These are phyloP conservation scores for Engystomops pustulosus DNA, from an alignment of 2,113 vertebrate genomes.

Conservation along the genomic window DNA sequence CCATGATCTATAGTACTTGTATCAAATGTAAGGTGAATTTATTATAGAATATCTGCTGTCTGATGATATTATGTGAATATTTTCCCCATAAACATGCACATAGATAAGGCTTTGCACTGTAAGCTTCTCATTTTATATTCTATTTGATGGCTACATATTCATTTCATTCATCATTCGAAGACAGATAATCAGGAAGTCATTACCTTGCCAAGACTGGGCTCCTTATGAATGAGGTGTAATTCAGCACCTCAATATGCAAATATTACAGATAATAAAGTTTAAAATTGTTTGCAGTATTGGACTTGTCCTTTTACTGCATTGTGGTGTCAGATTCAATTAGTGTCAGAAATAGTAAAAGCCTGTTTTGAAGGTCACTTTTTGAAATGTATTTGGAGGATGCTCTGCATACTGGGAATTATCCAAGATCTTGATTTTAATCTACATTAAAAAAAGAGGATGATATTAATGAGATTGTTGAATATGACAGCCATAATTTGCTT, in stretches of 20 bases:
- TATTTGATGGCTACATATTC: conserved; percentile 75
- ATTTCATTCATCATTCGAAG: conserved; percentile 88
- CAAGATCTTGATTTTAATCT: conserved; percentile 36
- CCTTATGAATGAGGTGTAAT: conserved; percentile 79
- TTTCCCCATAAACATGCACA: conserved; percentile 52
- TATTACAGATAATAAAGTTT: conserved; percentile 75
- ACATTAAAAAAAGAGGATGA: conserved; percentile 27
- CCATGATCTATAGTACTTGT: neutral
- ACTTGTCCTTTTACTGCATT: conserved; percentile 38
- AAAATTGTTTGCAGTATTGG: conserved; percentile 62
- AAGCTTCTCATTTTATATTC: conserved; percentile 65
- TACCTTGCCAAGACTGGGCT: conserved; percentile 78
- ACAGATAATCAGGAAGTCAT: conserved; percentile 87
- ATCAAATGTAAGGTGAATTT: conserved; percentile 1
- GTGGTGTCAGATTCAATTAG: conserved; percentile 55
- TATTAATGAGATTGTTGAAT: conserved; percentile 43
- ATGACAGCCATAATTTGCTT: neutral
- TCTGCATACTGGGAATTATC: neutral
- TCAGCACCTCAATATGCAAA: conserved; percentile 80
- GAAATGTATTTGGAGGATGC: conserved; percentile 36
- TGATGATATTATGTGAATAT: conserved; percentile 20
- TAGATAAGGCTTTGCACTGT: conserved; percentile 63
- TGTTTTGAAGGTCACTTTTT: conserved; percentile 55
- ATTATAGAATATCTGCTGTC: neutral
- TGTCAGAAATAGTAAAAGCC: conserved; percentile 53